Conservation (phyloP, 2,797 vertebrate species). For the Intellagama lesueurii region DNA sequence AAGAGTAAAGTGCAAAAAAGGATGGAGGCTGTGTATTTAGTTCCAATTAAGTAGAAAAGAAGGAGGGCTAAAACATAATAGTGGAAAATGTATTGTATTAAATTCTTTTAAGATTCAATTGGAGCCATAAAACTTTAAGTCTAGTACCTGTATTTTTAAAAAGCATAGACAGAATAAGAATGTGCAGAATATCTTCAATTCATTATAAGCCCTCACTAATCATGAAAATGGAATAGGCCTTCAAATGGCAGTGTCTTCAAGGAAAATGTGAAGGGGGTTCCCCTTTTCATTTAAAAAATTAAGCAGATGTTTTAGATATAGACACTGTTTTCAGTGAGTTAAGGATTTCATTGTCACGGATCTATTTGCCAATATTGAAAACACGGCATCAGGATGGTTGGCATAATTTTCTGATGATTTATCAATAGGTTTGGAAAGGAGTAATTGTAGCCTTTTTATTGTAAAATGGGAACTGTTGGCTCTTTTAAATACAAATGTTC, state of each 20-base stretch:
- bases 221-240: neutral
- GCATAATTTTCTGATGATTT: too few relatives aligned
- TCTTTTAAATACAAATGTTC: neutral
- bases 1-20: neutral
- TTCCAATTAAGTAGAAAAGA: neutral
- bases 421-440: too few relatives aligned
- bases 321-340: neutral
- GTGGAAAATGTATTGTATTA: neutral
- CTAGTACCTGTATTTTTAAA: neutral
- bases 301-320: neutral
- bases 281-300: neutral
- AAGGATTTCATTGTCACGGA: neutral
- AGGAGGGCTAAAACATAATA: neutral
- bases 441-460: neutral
- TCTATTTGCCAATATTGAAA: neutral
- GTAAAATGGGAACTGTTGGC: neutral
- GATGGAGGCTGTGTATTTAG: neutral
- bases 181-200: neutral
- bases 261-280: neutral
- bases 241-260: too few relatives aligned
- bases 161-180: neutral
- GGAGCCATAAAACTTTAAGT: neutral
- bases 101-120: neutral
- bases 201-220: neutral
- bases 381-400: neutral